Evolutionary conservation across 2,888 invertebrate species (phyloP).

Genomic region (Gisinianus flammeolus): DNA sequence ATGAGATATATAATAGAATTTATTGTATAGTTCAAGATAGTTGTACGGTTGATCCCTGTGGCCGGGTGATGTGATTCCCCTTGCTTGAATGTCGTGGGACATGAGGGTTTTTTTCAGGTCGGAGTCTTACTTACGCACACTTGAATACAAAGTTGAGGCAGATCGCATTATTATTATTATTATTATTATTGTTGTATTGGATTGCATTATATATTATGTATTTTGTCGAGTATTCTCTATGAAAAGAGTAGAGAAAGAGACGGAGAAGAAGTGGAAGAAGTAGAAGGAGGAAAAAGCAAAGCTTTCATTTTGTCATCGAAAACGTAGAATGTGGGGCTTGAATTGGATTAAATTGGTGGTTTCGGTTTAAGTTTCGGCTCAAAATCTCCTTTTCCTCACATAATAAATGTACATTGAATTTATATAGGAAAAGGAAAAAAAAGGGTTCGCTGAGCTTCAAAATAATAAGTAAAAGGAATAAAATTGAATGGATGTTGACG

Average conservation of each 20-base stretch:
- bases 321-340: constrained; percentile 6
- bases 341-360: constrained; percentile 30
- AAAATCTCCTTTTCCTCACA: not conserved
- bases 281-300: not conserved
- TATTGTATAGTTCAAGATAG: too few species aligned
- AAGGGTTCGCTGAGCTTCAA: not conserved
- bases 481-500: constrained; percentile 9
- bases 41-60: too few species aligned
- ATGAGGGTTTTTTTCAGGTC: not conserved
- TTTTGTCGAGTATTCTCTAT: not conserved
- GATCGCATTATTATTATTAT: constrained; percentile 17
- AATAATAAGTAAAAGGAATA: not conserved
- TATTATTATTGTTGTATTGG: not conserved
- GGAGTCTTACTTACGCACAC: constrained; percentile 13
- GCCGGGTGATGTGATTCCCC: too few species aligned
- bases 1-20: too few species aligned
- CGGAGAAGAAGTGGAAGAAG: not conserved
- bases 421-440: not conserved
- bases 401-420: not conserved
- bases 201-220: constrained; percentile 1
- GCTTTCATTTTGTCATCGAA: constrained; percentile 20
- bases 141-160: constrained; percentile 15
- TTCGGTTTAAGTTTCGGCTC: constrained; percentile 13
- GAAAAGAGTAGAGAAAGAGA: not conserved
- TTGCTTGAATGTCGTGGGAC: not conserved